Base-by-base conservation (phyloP, 2,797 vertebrate genomes). In the Anas bernieri region DNA sequence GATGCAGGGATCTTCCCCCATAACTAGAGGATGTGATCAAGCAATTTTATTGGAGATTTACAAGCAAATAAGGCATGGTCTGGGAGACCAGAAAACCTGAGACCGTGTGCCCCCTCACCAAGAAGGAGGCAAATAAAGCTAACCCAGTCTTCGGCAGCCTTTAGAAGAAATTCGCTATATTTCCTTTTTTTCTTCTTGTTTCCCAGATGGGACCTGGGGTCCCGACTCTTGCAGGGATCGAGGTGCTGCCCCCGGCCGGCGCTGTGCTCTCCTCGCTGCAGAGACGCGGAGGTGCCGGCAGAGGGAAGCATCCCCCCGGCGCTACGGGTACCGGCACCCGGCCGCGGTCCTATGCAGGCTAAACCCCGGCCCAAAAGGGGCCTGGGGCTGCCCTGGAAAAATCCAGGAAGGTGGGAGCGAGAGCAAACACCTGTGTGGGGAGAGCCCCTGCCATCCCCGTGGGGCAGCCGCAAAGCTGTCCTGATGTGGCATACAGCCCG, bases 221-320 rank as follows among this genome's bases (percentile, higher is more conserved):
- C 21, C 5, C 26, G 17, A 69, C 70, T 4, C 26, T 46, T 11
- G 48, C 55, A 7, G 46, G 8, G 18, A 16, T 35, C 10, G 56
- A 30, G 4, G 77, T 13, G 37, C 41, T 15, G 72, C 48, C 25
- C 48, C 48, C 48, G 25, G 48, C 48, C 48, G 48, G 25, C 25
- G 48, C 48, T 26, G 48, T 14, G 6, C 17, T 14, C 25, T 5
- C 22, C 35, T 35, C 12, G 11, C 63, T 63, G 93, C 92, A 86
- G 52, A 11, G 31, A 66, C 0, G 22, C 31, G 0, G 11, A 50
- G 23, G 7, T 15, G 17, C 91, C 95, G 54, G 76, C 86, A 93
- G 94, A 88, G 91, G 95, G 92, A 63, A 90, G 80, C 92, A 68
- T 46, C 26, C 11, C n/a, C 76, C 3, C 69, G 75, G 78, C 58